phyloP scores from a whole-genome alignment of 2,797 vertebrate species.

The Aeoliscus strigatus region DNA sequence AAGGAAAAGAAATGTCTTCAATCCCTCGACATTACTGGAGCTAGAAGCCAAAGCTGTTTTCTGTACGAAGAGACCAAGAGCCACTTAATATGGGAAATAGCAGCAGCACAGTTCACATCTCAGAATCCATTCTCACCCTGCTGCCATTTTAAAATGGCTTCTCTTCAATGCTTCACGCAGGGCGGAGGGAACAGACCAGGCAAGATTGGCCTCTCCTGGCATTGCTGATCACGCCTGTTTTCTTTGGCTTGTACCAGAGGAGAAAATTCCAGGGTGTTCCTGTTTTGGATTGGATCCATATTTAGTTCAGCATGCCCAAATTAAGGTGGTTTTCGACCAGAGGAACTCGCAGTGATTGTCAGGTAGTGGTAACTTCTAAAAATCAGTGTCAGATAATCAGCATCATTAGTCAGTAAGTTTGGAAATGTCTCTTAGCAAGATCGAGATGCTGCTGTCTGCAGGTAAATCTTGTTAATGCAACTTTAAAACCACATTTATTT shows the following conservation, averaged over 20 bases:
- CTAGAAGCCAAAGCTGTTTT: conserved; percentile 61
- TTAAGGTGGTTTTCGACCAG: not conserved
- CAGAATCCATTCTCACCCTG: conserved; percentile 32
- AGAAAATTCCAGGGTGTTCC: conserved; percentile 12
- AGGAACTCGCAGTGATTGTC: not conserved
- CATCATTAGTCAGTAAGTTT: too few relatives aligned
- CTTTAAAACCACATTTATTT: too few relatives aligned
- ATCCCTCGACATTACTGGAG: conserved; percentile 52
- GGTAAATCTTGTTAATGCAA: too few relatives aligned
- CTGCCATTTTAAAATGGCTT: conserved; percentile 72
- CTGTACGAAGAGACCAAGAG: conserved; percentile 42
- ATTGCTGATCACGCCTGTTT: conserved; percentile 30
- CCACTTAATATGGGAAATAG: conserved; percentile 55
- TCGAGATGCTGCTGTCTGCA: too few relatives aligned
- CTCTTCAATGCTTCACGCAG: conserved; percentile 23
- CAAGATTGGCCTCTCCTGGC: conserved; percentile 20
- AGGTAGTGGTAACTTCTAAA: too few relatives aligned
- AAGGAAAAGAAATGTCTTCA: conserved; percentile 41
- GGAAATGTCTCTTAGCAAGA: too few relatives aligned
- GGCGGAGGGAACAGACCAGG: conserved; percentile 24
- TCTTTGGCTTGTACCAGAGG: conserved; percentile 15
- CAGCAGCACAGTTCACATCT: conserved; percentile 44
- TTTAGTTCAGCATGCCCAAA: conserved; percentile 5
- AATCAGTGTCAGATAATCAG: too few relatives aligned
- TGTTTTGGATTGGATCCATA: conserved; percentile 13